Base-by-base conservation (phyloP, 92 coral and sea anemone genomes). In the Parazoanthus darwini region DNA sequence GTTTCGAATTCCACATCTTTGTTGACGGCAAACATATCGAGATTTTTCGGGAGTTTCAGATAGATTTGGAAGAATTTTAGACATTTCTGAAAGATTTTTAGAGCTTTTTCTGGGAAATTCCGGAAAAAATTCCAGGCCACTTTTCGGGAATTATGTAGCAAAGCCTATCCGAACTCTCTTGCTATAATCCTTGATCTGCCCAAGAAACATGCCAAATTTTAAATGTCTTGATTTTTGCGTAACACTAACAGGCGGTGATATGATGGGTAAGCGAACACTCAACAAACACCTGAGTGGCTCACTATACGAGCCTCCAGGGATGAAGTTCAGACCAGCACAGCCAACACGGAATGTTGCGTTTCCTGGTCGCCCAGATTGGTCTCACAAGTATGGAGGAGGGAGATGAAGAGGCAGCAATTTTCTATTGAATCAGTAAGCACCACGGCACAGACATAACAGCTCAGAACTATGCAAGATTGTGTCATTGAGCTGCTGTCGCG, bases 301-400 rank as follows among this genome's bases (percentile, higher is more conserved):
- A 9, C 90, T 93, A 81, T 96, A 93, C 85, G 95, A 96, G 86
- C 98, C 98, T 56, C 98, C 98, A 14, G 98, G 98, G 10, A 97
- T 96, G 42, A 26, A 91, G 71, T 74, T 82, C 43, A 66, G 90
- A 22, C 88, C 91, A 18, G 85, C 94, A 33, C 94, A 94, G 88
- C 93, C 94, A n/a, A 81, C 95, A 38, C 91, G 95, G 79, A 88
- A 90, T 79, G 98, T 94, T 33, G 96, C 94, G 11, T 92, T 94
- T 59, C 90, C 88, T 78, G 94, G 95, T 71, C 93, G 98, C 84
- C 95, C 98, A 54, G 98, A 96, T 89, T 96, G 98, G 98, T 92
- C 96, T 85, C 80, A 80, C 78, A 96, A 96, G 98, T 96, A 91
- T 26, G 87, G 87, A 11, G 87, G 87, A 73, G 79, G 79, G 26